These are phyloP conservation scores for Etheostoma spectabile DNA, from an alignment of 2,113 vertebrate species.

Conservation along the genomic window DNA sequence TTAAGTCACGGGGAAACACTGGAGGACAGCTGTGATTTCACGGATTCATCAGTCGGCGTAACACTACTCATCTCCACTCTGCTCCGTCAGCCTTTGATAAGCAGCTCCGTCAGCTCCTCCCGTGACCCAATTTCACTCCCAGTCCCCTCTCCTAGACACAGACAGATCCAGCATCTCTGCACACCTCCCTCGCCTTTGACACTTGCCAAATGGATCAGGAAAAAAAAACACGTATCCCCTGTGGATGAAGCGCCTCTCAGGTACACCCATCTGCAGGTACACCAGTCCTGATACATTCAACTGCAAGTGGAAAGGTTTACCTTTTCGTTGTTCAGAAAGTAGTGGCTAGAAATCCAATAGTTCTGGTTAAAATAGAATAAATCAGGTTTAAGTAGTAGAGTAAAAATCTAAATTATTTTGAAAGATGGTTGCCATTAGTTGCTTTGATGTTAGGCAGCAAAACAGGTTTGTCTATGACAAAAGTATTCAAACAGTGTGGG, in stretches of 20 bases:
- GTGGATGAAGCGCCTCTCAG: constrained; percentile 5
- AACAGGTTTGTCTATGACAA: not conserved
- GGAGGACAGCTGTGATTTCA: constrained; percentile 32
- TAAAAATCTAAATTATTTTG: not conserved
- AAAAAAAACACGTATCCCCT: constrained; percentile 15
- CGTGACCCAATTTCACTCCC: constrained; percentile 55
- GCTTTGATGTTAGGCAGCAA: not conserved
- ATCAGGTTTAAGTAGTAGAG: not conserved
- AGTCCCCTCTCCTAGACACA: constrained; percentile 41
- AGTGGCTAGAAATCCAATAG: not conserved
- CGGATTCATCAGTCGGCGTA: constrained; percentile 26
- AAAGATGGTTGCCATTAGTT: no score
- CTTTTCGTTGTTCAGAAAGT: not conserved
- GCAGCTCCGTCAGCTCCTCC: constrained; percentile 43
- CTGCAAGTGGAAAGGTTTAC: not conserved
- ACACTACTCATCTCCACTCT: constrained; percentile 25
- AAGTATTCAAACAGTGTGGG: not conserved
- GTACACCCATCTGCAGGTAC: constrained; percentile 24
- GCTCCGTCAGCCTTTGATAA: constrained; percentile 44
- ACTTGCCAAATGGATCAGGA: constrained; percentile 27
- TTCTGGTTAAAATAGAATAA: not conserved
- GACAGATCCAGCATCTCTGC: constrained; percentile 43
- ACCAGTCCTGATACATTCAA: not conserved
- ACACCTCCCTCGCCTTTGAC: constrained; percentile 16
- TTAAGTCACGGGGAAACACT: not conserved